phyloP scores from a whole-genome alignment of 2,888 invertebrate species.

The Agrochola lota region DNA sequence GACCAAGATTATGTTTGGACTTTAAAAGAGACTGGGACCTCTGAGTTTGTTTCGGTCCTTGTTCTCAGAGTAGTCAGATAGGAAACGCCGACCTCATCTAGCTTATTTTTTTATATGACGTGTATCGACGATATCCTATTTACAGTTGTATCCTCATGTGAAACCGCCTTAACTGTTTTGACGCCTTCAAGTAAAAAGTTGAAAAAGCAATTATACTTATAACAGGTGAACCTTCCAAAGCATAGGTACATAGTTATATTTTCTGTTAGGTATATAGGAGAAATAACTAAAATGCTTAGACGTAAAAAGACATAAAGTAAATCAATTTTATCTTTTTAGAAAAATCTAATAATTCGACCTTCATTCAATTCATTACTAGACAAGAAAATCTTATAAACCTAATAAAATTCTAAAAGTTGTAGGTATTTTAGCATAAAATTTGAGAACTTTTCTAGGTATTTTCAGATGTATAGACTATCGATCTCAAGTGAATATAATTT shows the following conservation, averaged over 20 bases:
- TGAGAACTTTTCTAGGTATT: too few relatives aligned
- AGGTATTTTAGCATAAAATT: background rate
- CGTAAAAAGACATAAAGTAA: background rate
- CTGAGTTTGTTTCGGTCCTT: too few relatives aligned
- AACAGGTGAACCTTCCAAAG: background rate
- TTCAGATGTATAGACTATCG: too few relatives aligned
- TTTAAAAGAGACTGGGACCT: too few relatives aligned
- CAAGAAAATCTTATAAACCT: background rate
- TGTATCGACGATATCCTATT: too few relatives aligned
- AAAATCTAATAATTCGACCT: conserved; percentile 1
- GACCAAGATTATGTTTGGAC: too few relatives aligned
- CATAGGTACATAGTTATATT: background rate
- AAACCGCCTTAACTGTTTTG: background rate
- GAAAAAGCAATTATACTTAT: background rate
- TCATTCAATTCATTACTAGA: background rate
- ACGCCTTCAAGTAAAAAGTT: background rate
- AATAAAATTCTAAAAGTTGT: background rate
- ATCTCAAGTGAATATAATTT: too few relatives aligned
- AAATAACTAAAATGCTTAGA: background rate
- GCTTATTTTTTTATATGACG: too few relatives aligned
- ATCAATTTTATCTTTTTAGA: conserved; percentile 2
- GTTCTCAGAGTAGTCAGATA: too few relatives aligned
- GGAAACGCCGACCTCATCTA: too few relatives aligned
- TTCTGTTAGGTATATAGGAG: background rate
- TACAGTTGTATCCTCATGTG: too few relatives aligned